Conservation (phyloP, 2,113 vertebrate species). For the Crocuta crocuta region DNA sequence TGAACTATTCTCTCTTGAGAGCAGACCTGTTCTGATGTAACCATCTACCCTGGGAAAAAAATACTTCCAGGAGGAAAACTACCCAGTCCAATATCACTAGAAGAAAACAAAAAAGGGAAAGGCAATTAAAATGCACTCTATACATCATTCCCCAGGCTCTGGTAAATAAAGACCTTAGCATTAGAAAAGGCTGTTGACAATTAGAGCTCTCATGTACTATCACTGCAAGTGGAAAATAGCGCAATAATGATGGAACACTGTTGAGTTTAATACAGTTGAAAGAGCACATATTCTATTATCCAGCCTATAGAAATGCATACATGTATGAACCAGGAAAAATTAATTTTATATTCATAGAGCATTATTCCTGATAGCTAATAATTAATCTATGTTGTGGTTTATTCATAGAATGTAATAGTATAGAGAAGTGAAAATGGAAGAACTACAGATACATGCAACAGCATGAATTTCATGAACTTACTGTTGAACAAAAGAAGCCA, state of each 20-base stretch:
- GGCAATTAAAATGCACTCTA: neutral
- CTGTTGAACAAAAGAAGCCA: neutral
- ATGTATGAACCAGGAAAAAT: neutral
- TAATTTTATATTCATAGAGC: neutral
- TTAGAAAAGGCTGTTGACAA: neutral
- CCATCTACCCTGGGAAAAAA: neutral
- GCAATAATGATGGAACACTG: neutral
- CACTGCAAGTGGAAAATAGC: neutral
- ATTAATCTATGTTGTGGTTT: neutral
- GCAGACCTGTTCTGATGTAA: neutral
- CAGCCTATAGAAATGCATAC: neutral
- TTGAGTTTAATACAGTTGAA: neutral
- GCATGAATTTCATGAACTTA: neutral
- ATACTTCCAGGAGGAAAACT: neutral
- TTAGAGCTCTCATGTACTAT: neutral
- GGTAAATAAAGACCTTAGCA: neutral
- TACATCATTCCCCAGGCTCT: neutral
- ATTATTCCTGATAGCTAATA: neutral
- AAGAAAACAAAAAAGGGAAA: neutral
- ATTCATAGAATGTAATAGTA: neutral
- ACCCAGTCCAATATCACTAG: neutral
- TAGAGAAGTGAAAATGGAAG: neutral
- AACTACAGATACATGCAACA: neutral
- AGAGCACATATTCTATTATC: neutral
- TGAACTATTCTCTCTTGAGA: constrained; percentile 2